Evolutionary conservation across 2,113 vertebrate genomes (phyloP).

Genomic region (Xiphophorus hellerii): DNA sequence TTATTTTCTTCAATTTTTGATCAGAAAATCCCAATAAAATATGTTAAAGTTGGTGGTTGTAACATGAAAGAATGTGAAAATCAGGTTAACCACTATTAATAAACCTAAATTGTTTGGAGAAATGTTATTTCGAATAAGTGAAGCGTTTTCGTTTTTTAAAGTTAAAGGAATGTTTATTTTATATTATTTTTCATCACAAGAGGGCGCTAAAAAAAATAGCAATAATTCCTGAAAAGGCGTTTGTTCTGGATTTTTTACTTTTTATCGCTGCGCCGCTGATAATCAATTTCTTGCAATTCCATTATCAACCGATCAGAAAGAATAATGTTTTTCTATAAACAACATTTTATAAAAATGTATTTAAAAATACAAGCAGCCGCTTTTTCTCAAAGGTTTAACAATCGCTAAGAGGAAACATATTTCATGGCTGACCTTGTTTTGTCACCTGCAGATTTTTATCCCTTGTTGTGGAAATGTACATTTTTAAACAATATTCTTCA

Average conservation of each 20-base stretch:
- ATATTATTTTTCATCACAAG: not conserved
- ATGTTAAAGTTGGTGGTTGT: not conserved
- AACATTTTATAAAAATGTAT: not conserved
- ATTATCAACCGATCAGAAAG: not conserved
- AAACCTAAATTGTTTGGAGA: not conserved
- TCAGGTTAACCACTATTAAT: not conserved
- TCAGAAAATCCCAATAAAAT: not conserved
- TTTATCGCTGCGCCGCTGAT: no score
- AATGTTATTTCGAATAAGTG: not conserved
- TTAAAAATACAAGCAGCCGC: not conserved
- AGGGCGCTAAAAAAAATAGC: not conserved
- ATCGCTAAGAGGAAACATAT: no score
- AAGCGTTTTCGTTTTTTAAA: not conserved
- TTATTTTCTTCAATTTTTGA: no score
- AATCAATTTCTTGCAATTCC: no score
- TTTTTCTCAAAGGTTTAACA: not conserved
- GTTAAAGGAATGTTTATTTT: no score
- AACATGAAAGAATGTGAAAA: not conserved
- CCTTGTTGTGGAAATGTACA: no score
- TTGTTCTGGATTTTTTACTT: not conserved
- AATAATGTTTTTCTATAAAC: not conserved
- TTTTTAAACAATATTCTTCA: no score
- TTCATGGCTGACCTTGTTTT: no score
- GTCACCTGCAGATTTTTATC: no score
- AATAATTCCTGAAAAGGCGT: not conserved